Conservation (phyloP, 2,113 vertebrate genomes). For the Pangasianodon hypophthalmus region DNA sequence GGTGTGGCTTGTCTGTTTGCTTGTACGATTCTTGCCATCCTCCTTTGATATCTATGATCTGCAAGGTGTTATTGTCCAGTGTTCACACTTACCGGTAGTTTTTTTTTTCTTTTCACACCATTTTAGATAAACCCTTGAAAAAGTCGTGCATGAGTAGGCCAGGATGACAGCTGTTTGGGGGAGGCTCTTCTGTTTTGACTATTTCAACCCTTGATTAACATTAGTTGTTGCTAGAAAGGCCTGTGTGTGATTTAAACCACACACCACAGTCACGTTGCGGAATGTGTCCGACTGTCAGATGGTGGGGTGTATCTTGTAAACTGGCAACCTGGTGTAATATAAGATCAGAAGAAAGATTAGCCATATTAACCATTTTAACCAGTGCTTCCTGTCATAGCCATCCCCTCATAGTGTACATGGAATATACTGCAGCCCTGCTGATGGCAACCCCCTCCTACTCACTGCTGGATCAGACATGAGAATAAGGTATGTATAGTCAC, state of each 20-base stretch:
- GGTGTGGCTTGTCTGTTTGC: background rate
- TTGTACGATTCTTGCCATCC: background rate
- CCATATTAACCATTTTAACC: too few relatives aligned
- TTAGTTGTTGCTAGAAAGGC: background rate
- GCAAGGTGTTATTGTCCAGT: background rate
- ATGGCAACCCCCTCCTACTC: slow-evolving; percentile 94
- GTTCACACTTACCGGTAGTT: background rate
- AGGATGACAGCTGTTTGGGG: background rate
- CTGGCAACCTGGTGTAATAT: background rate
- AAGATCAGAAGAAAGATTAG: background rate
- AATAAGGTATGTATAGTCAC: slow-evolving; percentile 81
- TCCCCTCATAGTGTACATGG: slow-evolving; percentile 93
- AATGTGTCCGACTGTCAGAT: too few relatives aligned
- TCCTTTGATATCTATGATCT: background rate
- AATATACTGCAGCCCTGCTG: slow-evolving; percentile 96
- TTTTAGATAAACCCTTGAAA: background rate
- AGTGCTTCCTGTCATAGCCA: slow-evolving; percentile 71
- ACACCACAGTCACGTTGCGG: background rate
- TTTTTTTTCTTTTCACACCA: background rate
- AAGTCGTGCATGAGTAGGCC: background rate
- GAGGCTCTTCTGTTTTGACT: background rate
- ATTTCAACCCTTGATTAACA: background rate
- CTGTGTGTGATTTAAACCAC: background rate
- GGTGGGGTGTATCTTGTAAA: background rate
- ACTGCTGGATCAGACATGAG: slow-evolving; percentile 99